A percentile compares a stretch with the other conserved stretches of the same genome.
Evolutionary conservation across 2,797 vertebrate species (phyloP).

Genomic region (Gila robusta): DNA sequence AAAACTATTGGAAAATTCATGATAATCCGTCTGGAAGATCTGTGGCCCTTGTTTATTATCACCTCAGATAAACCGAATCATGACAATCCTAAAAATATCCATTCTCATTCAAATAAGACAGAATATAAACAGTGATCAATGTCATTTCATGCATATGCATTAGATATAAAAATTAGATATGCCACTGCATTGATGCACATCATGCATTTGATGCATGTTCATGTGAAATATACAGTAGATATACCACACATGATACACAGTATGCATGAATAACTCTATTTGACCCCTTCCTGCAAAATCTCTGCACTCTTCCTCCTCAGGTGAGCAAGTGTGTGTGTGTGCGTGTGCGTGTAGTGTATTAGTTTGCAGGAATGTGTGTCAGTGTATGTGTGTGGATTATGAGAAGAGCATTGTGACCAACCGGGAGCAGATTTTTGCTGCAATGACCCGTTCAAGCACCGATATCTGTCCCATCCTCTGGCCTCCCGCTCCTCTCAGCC

Average conservation of each 20-base stretch:
- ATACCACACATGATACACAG: not conserved
- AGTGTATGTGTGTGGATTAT: slow-evolving; percentile 53
- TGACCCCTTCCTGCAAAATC: not conserved
- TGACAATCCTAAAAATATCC: not conserved
- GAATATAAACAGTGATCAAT: not conserved
- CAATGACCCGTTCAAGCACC: slow-evolving; percentile 50
- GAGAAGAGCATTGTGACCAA: slow-evolving; percentile 27
- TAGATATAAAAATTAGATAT: not conserved
- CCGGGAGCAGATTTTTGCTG: slow-evolving; percentile 46
- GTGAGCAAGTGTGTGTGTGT: slow-evolving; percentile 24
- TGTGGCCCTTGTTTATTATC: slow-evolving; percentile 14
- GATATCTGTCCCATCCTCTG: slow-evolving; percentile 32
- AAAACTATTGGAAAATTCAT: slow-evolving; percentile 1
- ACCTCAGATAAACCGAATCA: not conserved
- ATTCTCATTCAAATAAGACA: not conserved
- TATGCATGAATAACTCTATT: not conserved
- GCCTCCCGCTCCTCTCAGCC: slow-evolving; percentile 58
- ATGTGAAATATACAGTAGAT: not conserved
- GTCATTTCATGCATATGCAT: not conserved
- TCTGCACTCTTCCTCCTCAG: slow-evolving; percentile 15
- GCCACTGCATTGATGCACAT: slow-evolving; percentile 2
- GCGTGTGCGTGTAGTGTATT: not conserved
- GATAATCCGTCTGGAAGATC: not conserved
- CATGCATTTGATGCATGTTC: not conserved
- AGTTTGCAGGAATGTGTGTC: slow-evolving; percentile 48